These are phyloP conservation scores for Pomacea maculata DNA, from an alignment of 1,140 invertebrate species.

Conservation along the genomic window DNA sequence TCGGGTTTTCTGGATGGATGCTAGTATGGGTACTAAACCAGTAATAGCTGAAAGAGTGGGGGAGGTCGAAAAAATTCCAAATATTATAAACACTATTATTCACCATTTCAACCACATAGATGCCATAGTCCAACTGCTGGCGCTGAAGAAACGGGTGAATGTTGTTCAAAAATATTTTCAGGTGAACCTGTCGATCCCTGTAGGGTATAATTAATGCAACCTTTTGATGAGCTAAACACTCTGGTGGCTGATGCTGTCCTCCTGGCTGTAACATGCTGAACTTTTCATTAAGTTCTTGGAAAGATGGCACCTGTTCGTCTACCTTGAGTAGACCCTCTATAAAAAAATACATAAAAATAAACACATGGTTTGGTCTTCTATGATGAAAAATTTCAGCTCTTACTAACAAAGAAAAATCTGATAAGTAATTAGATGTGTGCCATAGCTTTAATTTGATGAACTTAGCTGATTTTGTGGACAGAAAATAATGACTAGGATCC, in stretches of 20 bases:
- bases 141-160: constrained; percentile 51
- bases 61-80: too few species aligned
- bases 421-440: not conserved
- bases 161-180: constrained; percentile 52
- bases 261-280: constrained; percentile 31
- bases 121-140: constrained; percentile 54
- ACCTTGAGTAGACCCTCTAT: constrained; percentile 14
- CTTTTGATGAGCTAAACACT: constrained; percentile 40
- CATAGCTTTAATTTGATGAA: not conserved
- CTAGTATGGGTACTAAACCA: too few species aligned
- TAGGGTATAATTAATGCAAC: constrained; percentile 57
- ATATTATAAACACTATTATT: not conserved
- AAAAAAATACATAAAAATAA: not conserved
- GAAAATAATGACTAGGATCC: not conserved
- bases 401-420: not conserved
- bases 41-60: too few species aligned
- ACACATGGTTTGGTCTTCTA: not conserved
- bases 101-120: constrained; percentile 55
- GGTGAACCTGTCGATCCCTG: constrained; percentile 50
- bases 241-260: constrained; percentile 39
- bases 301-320: constrained; percentile 11
- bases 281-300: constrained; percentile 13
- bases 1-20: too few species aligned
- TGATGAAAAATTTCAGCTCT: not conserved
- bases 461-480: not conserved